These are phyloP conservation scores for Papilio demoleus DNA, from an alignment of 2,888 invertebrate genomes.

Conservation along the genomic window DNA sequence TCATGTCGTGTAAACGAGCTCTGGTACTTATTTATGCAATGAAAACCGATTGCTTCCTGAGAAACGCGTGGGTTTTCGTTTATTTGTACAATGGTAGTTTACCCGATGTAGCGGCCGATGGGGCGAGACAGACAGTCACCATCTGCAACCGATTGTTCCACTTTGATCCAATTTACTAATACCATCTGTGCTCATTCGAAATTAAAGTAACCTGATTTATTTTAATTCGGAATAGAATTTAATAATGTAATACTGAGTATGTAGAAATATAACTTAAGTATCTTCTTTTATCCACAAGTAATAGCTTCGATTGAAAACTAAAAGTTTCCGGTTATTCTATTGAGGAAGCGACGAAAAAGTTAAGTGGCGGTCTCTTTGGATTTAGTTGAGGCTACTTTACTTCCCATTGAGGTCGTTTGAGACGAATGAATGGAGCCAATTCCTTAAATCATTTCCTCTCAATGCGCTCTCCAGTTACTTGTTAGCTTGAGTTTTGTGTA, in stretches of 20 bases:
- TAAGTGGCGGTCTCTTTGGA: slow-evolving; percentile 37
- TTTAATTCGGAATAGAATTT: not conserved
- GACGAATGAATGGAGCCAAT: slow-evolving; percentile 37
- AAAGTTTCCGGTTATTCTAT: slow-evolving; percentile 28
- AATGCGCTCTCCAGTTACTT: slow-evolving; percentile 23
- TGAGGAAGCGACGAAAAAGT: slow-evolving; percentile 33
- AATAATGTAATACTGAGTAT: too few species aligned
- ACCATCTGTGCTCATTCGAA: not conserved
- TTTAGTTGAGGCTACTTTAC: slow-evolving; percentile 33
- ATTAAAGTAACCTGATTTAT: not conserved
- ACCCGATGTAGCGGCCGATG: slow-evolving; percentile 39
- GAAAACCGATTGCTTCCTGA: slow-evolving; percentile 30
- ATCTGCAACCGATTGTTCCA: slow-evolving; percentile 45
- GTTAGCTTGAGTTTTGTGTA: slow-evolving; percentile 17
- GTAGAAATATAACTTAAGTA: too few species aligned
- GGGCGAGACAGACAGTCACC: slow-evolving; percentile 51
- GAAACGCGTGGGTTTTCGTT: slow-evolving; percentile 41
- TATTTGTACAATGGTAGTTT: slow-evolving; percentile 45
- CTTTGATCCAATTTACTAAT: slow-evolving; percentile 41
- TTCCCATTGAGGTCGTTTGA: slow-evolving; percentile 31
- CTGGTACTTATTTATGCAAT: slow-evolving; percentile 32
- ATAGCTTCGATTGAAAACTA: slow-evolving; percentile 5
- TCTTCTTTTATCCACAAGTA: not conserved
- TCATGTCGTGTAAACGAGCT: slow-evolving; percentile 28
- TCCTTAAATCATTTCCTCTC: slow-evolving; percentile 29